Conservation (phyloP, 1,140 invertebrate genomes). For the Hyles euphorbiae region DNA sequence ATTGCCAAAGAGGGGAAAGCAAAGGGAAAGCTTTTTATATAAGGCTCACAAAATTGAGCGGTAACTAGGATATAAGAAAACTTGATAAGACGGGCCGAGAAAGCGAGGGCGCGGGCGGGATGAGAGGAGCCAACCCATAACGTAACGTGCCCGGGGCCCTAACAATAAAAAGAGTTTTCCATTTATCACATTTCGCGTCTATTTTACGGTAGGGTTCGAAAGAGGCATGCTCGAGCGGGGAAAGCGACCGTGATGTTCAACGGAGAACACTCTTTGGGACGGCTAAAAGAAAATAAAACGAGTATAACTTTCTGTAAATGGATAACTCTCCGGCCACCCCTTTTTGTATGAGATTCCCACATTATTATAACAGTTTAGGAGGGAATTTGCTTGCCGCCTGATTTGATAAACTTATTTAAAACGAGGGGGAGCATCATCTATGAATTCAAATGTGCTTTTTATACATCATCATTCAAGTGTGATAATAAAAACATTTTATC, state of each 20-base stretch:
- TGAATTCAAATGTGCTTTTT: too few species aligned
- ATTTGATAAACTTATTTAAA: too few species aligned
- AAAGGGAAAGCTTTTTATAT: constrained; percentile 46
- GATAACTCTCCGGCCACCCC: constrained; percentile 62
- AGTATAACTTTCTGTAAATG: constrained; percentile 66
- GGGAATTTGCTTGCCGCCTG: neutral
- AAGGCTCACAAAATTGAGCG: constrained; percentile 56
- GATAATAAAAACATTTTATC: too few species aligned
- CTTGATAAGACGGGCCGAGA: constrained; percentile 52
- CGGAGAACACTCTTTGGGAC: constrained; percentile 55
- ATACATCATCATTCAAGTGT: too few species aligned
- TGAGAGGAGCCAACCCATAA: constrained; percentile 45
- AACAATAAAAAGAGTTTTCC: constrained; percentile 70
- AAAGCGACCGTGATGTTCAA: constrained; percentile 44
- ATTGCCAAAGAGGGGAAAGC: constrained; percentile 30
- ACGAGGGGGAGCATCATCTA: too few species aligned
- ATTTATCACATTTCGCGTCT: constrained; percentile 74
- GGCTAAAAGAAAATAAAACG: constrained; percentile 71
- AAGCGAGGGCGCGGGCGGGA: constrained; percentile 38
- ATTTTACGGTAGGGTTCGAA: constrained; percentile 66
- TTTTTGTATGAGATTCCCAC: constrained; percentile 56
- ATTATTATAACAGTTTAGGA: constrained; percentile 36
- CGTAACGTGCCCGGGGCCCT: constrained; percentile 50
- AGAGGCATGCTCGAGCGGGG: constrained; percentile 45
- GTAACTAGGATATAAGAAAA: constrained; percentile 66